Evolutionary conservation across 2,113 vertebrate species (phyloP).

Genomic region (Phaethornis superciliosus): DNA sequence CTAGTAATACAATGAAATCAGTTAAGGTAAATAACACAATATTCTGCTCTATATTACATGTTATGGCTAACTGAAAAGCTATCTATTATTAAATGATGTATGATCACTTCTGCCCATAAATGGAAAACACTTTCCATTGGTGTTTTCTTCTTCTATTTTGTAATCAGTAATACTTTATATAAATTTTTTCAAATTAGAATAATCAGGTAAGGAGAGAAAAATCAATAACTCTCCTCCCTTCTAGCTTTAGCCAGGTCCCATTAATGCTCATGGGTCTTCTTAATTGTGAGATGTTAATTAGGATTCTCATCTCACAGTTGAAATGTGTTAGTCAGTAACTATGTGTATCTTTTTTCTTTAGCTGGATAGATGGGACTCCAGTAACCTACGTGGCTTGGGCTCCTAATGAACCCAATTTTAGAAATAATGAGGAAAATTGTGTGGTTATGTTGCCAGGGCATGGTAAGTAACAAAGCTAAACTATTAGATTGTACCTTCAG

Average conservation of each 20-base stretch:
- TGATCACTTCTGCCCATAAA: neutral
- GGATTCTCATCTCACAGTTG: neutral
- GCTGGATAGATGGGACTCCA: conserved; percentile 89
- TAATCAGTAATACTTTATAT: neutral
- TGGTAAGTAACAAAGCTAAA: neutral
- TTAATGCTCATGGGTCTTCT: neutral
- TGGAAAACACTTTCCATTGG: neutral
- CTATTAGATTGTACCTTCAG: neutral
- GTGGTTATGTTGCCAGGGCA: conserved; percentile 73
- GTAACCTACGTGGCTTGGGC: conserved; percentile 89
- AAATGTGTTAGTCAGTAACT: neutral
- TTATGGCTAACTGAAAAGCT: neutral
- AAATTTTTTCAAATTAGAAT: neutral
- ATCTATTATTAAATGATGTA: neutral
- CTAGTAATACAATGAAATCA: neutral
- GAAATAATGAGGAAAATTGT: conserved; percentile 94
- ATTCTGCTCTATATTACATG: neutral
- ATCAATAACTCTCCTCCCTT: neutral
- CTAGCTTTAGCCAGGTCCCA: neutral
- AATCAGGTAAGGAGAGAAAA: neutral
- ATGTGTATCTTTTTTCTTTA: conserved; percentile 26
- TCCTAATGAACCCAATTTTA: conserved; percentile 90
- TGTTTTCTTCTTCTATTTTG: neutral
- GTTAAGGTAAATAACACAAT: neutral
- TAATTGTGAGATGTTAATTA: neutral